Base-by-base conservation (phyloP, 2,888 invertebrate species). In the Drosophila lacicola region DNA sequence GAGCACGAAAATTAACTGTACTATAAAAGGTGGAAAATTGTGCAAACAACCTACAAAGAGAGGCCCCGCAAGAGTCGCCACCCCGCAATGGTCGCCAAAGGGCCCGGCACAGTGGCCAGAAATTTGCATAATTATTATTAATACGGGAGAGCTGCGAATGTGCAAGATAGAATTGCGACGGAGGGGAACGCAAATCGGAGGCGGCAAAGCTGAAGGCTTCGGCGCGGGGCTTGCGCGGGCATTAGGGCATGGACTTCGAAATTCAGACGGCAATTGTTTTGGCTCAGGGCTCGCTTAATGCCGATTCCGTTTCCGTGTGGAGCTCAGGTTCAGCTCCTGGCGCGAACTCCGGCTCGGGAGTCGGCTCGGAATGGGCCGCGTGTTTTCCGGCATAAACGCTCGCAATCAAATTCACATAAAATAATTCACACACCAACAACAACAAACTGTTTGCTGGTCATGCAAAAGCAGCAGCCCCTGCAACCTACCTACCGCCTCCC, bases 101-200 rank as follows among this genome's bases (percentile, higher is more conserved):
- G 64, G 71, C 60, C 55, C 62, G 53, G 45, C 57, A 74, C 63
- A 74, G 69, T 74, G 65, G 74, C 72, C 51, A 71, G 42, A 70
- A 78, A 90, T 90, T 90, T 86, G 79, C 90, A 90, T 90, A 90
- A 90, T 90, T 90, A 89, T 90, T 89, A 90, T 90, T 90, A 89
- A 89, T 88, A 80, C 79, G 71, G 54, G 50, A 65, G 53, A 50
- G 47, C 56, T 29, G 58, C 51, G 58, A 65, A 46, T 65, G 46
- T 64, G 65, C 51, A 49, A 11, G 57, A 39, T 39, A 33, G n/a
- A 33, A 33, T 29, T 29, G 29, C 41, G 17, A 33, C 19, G 34
- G 34, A 17, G 37, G n/a, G 8, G 8, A n/a, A 13, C 33, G 1
- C 29, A 29, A 29, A 29, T 29, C 29, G 50, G 5, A 10, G 17